Percentiles rank a stretch among this genome's conserved stretches.
These are phyloP conservation scores for Neofelis nebulosa DNA, from an alignment of 2,113 vertebrate species.

Conservation along the genomic window DNA sequence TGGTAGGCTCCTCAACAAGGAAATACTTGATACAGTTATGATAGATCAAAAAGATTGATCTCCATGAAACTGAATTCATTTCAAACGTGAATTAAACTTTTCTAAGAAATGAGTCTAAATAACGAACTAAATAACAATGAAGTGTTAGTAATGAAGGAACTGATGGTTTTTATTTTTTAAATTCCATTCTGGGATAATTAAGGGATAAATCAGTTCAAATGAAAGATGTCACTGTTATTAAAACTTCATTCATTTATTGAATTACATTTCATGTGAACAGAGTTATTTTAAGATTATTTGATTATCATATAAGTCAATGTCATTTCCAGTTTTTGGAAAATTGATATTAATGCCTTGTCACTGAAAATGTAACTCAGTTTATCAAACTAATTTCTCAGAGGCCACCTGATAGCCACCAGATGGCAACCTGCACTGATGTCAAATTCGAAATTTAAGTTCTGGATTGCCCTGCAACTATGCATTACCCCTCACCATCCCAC, in stretches of 20 bases:
- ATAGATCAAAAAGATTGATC: constrained; percentile 23
- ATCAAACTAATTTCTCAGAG: constrained; percentile 64
- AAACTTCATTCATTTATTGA: constrained; percentile 63
- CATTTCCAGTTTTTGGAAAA: constrained; percentile 56
- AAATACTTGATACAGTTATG: neutral
- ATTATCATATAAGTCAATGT: constrained; percentile 46
- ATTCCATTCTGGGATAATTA: constrained; percentile 54
- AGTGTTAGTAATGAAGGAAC: constrained; percentile 46
- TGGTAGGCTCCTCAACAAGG: neutral
- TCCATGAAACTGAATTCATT: neutral
- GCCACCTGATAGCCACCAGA: constrained; percentile 57
- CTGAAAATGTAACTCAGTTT: constrained; percentile 55
- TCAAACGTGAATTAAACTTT: constrained; percentile 51
- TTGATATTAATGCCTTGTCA: constrained; percentile 57
- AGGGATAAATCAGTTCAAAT: constrained; percentile 66
- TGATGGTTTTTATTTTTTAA: neutral
- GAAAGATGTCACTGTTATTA: constrained; percentile 64
- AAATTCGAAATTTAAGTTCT: constrained; percentile 27
- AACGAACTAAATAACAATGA: constrained; percentile 53
- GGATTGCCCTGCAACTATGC: neutral
- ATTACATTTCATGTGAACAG: constrained; percentile 43
- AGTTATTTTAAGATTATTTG: constrained; percentile 53
- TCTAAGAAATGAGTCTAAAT: constrained; percentile 56
- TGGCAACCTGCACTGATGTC: constrained; percentile 34
- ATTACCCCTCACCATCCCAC: neutral